Conservation (phyloP, 1,140 invertebrate species). For the Dryas iulia region DNA sequence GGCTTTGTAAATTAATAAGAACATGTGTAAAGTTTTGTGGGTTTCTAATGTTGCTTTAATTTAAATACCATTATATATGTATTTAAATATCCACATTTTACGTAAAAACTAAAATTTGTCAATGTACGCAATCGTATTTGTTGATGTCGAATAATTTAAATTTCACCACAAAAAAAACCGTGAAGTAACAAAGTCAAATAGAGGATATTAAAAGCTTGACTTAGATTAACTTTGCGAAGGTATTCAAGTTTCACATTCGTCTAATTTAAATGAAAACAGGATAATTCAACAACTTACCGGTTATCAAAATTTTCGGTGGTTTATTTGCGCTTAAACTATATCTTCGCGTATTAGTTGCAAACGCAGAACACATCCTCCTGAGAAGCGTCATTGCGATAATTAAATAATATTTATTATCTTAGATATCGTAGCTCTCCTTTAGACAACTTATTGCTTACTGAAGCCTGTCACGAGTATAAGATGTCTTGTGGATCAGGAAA, state of each 20-base stretch:
- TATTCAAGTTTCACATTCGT: neutral
- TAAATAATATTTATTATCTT: constrained; percentile 10
- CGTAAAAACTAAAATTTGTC: too few relatives aligned
- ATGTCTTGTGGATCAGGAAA: constrained; percentile 9
- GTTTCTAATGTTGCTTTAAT: too few relatives aligned
- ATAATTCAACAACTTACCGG: constrained; percentile 59
- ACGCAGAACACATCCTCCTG: constrained; percentile 9
- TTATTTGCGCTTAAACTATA: constrained; percentile 42
- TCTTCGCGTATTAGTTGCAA: constrained; percentile 27
- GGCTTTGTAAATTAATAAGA: too few relatives aligned
- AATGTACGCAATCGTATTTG: too few relatives aligned
- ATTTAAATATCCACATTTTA: too few relatives aligned
- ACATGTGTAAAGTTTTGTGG: too few relatives aligned
- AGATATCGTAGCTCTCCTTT: constrained; percentile 2
- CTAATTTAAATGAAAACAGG: neutral
- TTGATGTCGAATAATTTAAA: too few relatives aligned
- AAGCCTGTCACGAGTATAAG: neutral
- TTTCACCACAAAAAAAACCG: too few relatives aligned
- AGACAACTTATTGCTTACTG: constrained; percentile 5
- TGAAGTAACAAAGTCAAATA: neutral
- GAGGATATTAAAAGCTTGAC: neutral
- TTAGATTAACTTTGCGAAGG: neutral
- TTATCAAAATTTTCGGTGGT: constrained; percentile 79
- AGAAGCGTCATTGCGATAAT: constrained; percentile 17
- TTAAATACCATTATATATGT: too few relatives aligned